Evolutionary conservation across 2,797 vertebrate species (phyloP).

Genomic region (Bucorvus abyssinicus): DNA sequence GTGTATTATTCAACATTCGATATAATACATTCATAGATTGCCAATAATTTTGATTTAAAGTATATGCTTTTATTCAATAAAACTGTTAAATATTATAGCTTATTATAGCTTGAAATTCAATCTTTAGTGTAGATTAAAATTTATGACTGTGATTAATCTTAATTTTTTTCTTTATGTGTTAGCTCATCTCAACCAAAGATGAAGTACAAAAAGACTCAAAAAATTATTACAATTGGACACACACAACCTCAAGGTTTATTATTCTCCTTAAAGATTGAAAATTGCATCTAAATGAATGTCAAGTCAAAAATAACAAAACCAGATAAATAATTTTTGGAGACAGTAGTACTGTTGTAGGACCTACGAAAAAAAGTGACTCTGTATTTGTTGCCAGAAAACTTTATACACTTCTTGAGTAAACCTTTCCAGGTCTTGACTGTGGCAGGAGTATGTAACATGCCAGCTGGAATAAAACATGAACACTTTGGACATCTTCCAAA

Average conservation of each 20-base stretch:
- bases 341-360: not conserved
- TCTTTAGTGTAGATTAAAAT: not conserved
- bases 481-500: not conserved
- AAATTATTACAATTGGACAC: not conserved
- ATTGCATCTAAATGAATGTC: not conserved
- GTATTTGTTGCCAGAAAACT: not conserved
- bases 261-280: not conserved
- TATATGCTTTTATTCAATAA: not conserved
- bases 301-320: not conserved
- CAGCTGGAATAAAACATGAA: not conserved
- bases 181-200: not conserved
- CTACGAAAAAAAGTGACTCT: not conserved
- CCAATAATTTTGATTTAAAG: not conserved
- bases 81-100: not conserved
- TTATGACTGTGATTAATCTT: not conserved
- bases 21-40: not conserved
- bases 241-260: not conserved
- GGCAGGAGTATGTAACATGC: not conserved
- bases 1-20: not conserved
- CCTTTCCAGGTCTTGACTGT: not conserved
- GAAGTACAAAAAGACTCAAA: not conserved
- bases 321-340: not conserved
- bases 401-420: not conserved
- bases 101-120: not conserved
- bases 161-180: not conserved